These are phyloP conservation scores for Rhimphoctona megacephalus DNA, from an alignment of 2,888 invertebrate species.

Conservation along the genomic window DNA sequence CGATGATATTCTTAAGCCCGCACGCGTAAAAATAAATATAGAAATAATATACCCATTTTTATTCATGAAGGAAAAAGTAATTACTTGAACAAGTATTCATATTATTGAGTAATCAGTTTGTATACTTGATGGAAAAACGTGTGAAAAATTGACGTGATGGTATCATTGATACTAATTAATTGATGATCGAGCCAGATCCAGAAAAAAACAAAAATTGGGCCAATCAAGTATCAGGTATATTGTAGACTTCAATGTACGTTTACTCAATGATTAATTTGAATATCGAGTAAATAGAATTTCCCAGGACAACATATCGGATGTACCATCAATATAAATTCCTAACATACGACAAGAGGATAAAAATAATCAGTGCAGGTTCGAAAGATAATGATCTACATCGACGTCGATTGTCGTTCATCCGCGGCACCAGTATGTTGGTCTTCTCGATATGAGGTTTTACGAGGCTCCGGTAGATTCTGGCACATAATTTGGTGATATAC, in stretches of 20 bases:
- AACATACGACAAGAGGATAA: slow-evolving; percentile 4
- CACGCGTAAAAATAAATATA: too few relatives aligned
- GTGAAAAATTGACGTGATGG: too few relatives aligned
- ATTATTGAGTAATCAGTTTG: not conserved
- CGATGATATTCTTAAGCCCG: too few relatives aligned
- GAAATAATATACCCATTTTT: too few relatives aligned
- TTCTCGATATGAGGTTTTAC: not conserved
- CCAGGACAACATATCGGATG: not conserved
- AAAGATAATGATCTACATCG: slow-evolving; percentile 46
- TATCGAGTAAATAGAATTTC: slow-evolving; percentile 17
- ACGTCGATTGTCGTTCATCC: slow-evolving; percentile 37
- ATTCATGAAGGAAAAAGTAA: too few relatives aligned
- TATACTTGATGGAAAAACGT: not conserved
- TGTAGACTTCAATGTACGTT: not conserved
- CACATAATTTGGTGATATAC: not conserved
- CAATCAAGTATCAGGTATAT: not conserved
- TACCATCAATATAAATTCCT: not conserved
- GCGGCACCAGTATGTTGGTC: not conserved
- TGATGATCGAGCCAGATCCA: not conserved
- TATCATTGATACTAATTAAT: too few relatives aligned
- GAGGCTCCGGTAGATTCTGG: slow-evolving; percentile 21
- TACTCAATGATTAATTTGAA: not conserved
- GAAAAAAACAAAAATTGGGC: not conserved
- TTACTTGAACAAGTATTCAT: not conserved
- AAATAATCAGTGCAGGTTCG: slow-evolving; percentile 42